Base-by-base conservation (phyloP, 2,797 vertebrate genomes). In the Typhlichthys subterraneus region DNA sequence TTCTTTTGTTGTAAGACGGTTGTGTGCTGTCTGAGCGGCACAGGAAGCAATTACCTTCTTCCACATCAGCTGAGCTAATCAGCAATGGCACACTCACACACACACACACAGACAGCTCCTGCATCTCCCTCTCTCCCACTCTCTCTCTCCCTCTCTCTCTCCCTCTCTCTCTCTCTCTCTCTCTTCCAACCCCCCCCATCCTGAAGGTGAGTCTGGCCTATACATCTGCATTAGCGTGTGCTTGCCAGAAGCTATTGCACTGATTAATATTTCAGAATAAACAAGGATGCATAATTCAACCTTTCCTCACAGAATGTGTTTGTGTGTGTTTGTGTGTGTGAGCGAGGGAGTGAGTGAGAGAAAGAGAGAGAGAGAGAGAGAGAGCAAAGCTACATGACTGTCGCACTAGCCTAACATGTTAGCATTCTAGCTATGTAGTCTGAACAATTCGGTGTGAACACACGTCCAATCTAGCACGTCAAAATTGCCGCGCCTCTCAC, bases 221-320 rank as follows among this genome's bases (percentile, higher is more conserved):
- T 83, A 81, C 50, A 73, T 76, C 75, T 69, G 73, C 80, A 72
- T 80, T 62, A 56, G 65, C 51, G 65, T 31, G 47, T 11, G 60
- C 72, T 61, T 63, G 71, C 78, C 79, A 51, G 72, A 82, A 80
- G 59, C 78, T 73, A 85, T 80, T 75, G 72, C 78, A 61, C 59
- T 48, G 48, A 82, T 87, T 58, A 89, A 87, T 87, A 83, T 85
- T 88, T 89, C 65, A 89, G 68, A 57, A 62, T 71, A 73, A 82
- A 75, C 55, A 60, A 72, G 67, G 67, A 45, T 68, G 61, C 64
- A 60, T 59, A 69, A 70, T 72, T 85, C 60, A 73, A 51, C 61
- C 56, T 61, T 62, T 48, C 57, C 61, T 64, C 45, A 52, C 12
- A 11, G 11, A 49, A 50, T 10, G 11, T 12, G 9, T 53, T 2